These are phyloP conservation scores for Amblyraja radiata DNA, from an alignment of 2,797 vertebrate genomes.

Conservation along the genomic window DNA sequence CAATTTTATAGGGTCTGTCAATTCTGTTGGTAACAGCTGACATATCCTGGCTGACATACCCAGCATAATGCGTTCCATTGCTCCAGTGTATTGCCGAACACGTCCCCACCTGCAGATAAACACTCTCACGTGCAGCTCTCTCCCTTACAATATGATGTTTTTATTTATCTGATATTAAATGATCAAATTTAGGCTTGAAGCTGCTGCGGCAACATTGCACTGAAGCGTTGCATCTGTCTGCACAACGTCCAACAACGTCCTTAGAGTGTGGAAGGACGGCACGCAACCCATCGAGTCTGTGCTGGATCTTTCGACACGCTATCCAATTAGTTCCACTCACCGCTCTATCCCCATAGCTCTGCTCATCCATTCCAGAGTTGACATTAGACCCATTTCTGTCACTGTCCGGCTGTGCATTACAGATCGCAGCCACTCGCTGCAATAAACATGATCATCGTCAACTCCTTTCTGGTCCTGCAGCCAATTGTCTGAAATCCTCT, in stretches of 20 bases:
- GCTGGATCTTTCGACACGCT: not conserved
- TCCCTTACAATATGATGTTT: not conserved
- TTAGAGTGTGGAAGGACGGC: not conserved
- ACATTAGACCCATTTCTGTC: not conserved
- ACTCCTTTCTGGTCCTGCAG: not conserved
- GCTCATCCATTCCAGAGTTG: not conserved
- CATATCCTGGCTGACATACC: not conserved
- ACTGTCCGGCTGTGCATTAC: not conserved
- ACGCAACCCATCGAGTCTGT: not conserved
- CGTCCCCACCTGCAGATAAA: no score
- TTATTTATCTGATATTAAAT: not conserved
- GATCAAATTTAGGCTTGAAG: not conserved
- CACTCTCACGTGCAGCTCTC: not conserved
- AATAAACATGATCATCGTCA: not conserved
- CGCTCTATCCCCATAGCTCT: not conserved
- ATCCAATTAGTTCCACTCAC: not conserved
- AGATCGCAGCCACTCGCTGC: not conserved
- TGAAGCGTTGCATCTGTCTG: not conserved
- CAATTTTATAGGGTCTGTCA: slow-evolving; percentile 22
- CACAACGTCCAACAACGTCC: not conserved
- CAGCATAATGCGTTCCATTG: slow-evolving; percentile 12
- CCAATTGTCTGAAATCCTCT: not conserved
- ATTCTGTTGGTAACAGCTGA: slow-evolving; percentile 17
- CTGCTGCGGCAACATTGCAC: not conserved
- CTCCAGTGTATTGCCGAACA: not conserved